Evolutionary conservation across 2,888 invertebrate genomes (phyloP).

Genomic region (Diplolepis rosae): DNA sequence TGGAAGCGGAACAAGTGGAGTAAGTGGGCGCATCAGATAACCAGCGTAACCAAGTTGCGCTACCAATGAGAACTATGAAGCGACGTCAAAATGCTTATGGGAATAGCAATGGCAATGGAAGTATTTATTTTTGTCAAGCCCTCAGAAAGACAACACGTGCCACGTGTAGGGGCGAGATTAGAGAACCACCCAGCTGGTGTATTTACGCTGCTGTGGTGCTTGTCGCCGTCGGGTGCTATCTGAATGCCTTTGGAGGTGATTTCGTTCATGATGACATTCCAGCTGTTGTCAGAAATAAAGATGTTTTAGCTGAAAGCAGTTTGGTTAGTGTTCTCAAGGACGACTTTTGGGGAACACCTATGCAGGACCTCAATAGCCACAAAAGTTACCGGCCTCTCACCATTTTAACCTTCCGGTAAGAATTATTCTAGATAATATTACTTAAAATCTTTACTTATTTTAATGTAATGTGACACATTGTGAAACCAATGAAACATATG

Average conservation of each 20-base stretch:
- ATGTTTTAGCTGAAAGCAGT: conserved; percentile 82
- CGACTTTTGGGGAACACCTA: conserved; percentile 94
- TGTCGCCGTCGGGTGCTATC: conserved; percentile 82
- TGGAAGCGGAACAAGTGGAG: background rate
- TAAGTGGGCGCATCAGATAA: conserved; percentile 6
- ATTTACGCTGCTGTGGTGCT: conserved; percentile 80
- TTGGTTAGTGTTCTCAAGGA: conserved; percentile 81
- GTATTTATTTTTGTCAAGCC: conserved; percentile 57
- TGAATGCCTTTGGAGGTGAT: conserved; percentile 85
- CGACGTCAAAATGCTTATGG: conserved; percentile 61
- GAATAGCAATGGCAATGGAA: conserved; percentile 43
- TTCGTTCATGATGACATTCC: conserved; percentile 93
- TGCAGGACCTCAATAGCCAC: conserved; percentile 88
- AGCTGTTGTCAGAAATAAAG: conserved; percentile 87
- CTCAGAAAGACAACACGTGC: conserved; percentile 49
- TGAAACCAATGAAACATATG: background rate
- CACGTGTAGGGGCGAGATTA: conserved; percentile 60
- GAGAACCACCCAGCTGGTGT: conserved; percentile 75
- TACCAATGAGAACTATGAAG: conserved; percentile 50
- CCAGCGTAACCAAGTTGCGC: conserved; percentile 5
- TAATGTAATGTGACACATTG: background rate
- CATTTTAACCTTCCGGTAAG: conserved; percentile 89
- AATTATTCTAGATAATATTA: too few species aligned
- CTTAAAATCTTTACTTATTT: background rate
- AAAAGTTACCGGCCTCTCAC: conserved; percentile 92